These are phyloP conservation scores for Menidia menidia DNA, from an alignment of 2,797 vertebrate species.

Conservation along the genomic window DNA sequence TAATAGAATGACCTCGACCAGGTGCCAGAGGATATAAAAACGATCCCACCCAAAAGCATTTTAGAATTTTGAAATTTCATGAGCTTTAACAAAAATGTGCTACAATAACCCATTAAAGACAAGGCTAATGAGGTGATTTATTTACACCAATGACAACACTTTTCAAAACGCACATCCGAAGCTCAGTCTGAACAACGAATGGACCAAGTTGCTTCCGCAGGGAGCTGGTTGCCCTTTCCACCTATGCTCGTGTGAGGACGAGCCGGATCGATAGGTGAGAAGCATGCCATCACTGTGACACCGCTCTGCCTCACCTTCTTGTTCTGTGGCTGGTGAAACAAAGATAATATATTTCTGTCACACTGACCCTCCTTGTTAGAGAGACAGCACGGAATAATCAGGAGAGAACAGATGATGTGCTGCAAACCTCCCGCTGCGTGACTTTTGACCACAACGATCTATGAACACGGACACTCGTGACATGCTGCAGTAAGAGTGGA, in stretches of 20 bases:
- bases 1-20: slow-evolving; percentile 77
- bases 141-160: slow-evolving; percentile 31
- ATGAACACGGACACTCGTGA: slow-evolving; percentile 3
- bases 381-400: slow-evolving; percentile 71
- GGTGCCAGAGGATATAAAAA: slow-evolving; percentile 74
- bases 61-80: slow-evolving; percentile 64
- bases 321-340: slow-evolving; percentile 23
- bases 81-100: slow-evolving; percentile 57
- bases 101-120: slow-evolving; percentile 65
- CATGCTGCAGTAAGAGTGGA: slow-evolving; percentile 7
- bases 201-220: not conserved
- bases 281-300: slow-evolving; percentile 34
- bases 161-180: slow-evolving; percentile 8
- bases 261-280: slow-evolving; percentile 54
- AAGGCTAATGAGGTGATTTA: slow-evolving; percentile 70
- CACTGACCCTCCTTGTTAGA: slow-evolving; percentile 66
- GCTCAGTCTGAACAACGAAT: slow-evolving; percentile 3
- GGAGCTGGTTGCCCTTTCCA: slow-evolving; percentile 43
- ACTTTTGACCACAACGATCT: slow-evolving; percentile 63
- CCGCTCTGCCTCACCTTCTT: slow-evolving; percentile 49
- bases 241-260: slow-evolving; percentile 9
- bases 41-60: slow-evolving; percentile 64
- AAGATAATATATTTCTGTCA: slow-evolving; percentile 44
- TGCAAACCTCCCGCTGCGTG: slow-evolving; percentile 43
- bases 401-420: slow-evolving; percentile 63